Base-by-base conservation (phyloP, 2,797 vertebrate genomes). In the Eremophila alpestris region DNA sequence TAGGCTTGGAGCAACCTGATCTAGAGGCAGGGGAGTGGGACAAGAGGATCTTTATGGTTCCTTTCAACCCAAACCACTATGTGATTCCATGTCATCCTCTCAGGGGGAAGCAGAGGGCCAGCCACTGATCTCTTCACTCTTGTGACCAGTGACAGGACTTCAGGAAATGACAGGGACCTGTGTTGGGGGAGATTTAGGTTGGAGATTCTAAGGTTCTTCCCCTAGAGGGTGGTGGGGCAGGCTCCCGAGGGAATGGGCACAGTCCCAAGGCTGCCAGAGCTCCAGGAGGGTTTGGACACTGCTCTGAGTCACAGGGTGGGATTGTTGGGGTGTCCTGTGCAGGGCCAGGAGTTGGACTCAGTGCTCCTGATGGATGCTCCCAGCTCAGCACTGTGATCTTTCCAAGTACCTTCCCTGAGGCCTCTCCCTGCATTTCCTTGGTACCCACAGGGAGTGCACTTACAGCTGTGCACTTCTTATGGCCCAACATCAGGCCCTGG, bases 381-480 rank as follows among this genome's bases (percentile, higher is more conserved):
- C 69, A 46, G 63, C 34, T 48, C 21, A 48, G 46, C 34, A 24
- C 27, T 23, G 49, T 30, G 46, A 15, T 13, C 29, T 62, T 81
- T 75, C 63, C 76, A 67, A 75, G 27, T 21, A 36, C 59, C 19
- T 45, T 43, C 17, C 27, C 32, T 40, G 17, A 20, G 38, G 29
- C n/a, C 29, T 68, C 17, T 45, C 46, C 34, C 30, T 3, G 2
- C 21, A 21, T 64, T 29, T 64, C 20, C n/a, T 21, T 26, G 7
- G 58, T 41, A 46, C 30, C 10, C 49, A 46, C 0, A 7, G 54
- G 41, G 40, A 81, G 19, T 15, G 38, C 30, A 36, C 40, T 81
- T 16, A 20, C 0, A 81, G 55, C 41, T 2, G 2, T 6, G 43
- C 27, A 16, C n/a, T 60, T 30, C 13, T 0, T 0, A 1, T 13